These are phyloP conservation scores for Tichodroma muraria DNA, from an alignment of 2,113 vertebrate species.

Conservation along the genomic window DNA sequence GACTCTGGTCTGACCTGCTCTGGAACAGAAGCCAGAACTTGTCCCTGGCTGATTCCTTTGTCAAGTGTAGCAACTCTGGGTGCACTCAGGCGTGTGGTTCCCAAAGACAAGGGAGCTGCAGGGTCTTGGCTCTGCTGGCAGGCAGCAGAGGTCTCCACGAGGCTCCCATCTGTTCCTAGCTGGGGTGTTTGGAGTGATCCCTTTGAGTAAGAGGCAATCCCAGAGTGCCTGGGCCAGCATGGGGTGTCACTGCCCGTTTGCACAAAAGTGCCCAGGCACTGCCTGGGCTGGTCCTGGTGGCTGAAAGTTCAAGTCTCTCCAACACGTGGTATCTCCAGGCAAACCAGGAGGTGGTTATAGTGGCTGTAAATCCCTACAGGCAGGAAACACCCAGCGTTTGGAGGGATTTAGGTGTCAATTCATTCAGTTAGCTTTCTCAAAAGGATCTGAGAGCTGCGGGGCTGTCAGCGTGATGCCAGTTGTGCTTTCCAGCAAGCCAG, in stretches of 20 bases:
- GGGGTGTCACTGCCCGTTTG: not conserved
- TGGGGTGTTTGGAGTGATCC: not conserved
- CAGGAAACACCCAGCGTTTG: not conserved
- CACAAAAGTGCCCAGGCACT: fast-evolving
- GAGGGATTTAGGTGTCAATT: not conserved
- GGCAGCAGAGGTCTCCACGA: not conserved
- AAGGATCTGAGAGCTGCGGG: not conserved
- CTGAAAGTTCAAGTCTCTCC: not conserved
- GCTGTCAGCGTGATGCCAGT: not conserved
- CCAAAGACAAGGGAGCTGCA: not conserved
- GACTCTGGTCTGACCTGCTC: not conserved
- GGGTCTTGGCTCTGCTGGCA: not conserved
- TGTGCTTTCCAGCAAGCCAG: not conserved
- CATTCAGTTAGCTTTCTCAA: not conserved
- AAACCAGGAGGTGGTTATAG: not conserved
- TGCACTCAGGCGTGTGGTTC: fast-evolving
- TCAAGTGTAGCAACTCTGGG: not conserved
- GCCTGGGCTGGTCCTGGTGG: not conserved
- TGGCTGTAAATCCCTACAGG: not conserved
- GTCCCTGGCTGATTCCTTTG: not conserved
- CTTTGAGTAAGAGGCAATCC: not conserved
- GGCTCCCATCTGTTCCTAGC: not conserved
- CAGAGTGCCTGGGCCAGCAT: fast-evolving
- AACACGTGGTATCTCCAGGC: not conserved
- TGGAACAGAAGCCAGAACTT: not conserved